phyloP scores from a whole-genome alignment of 2,888 invertebrate species.

The Hermodice carunculata region DNA sequence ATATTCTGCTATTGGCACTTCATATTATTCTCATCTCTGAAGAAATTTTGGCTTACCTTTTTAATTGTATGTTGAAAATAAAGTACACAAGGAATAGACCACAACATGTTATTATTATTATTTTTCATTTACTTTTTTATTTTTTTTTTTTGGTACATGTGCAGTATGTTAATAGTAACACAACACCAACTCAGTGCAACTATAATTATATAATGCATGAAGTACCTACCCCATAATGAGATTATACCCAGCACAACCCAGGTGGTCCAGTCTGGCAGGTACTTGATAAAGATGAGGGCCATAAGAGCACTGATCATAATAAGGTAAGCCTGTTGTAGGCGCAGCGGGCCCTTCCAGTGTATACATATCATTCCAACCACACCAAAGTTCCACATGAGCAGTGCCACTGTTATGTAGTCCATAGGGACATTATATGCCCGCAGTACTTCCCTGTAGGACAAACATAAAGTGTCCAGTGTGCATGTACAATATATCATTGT shows the following conservation, averaged over 20 bases:
- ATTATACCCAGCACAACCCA: conserved; percentile 98
- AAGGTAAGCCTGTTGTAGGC: conserved; percentile 91
- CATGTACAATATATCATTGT: no score
- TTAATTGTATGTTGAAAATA: no score
- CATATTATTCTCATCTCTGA: no score
- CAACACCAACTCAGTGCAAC: neutral
- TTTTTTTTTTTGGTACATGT: no score
- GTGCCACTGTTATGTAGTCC: conserved; percentile 89
- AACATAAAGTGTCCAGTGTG: no score
- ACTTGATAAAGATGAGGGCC: conserved; percentile 99
- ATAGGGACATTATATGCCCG: conserved; percentile 95
- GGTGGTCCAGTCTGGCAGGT: conserved; percentile 98
- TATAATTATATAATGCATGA: neutral
- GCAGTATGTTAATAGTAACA: neutral
- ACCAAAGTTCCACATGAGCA: conserved; percentile 99
- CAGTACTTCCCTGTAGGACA: conserved; percentile 82
- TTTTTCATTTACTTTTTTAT: no score
- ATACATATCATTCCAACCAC: conserved; percentile 95
- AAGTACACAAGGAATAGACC: no score
- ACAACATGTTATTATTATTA: no score
- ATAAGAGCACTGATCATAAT: conserved; percentile 97
- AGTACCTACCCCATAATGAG: conserved; percentile 90
- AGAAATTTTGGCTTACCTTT: no score
- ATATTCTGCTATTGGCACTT: no score
- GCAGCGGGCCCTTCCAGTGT: conserved; percentile 97